A percentile compares a stretch with the other conserved stretches of the same genome.
Evolutionary conservation across 2,888 invertebrate species (phyloP).

Genomic region (Liodrosophila aerea): DNA sequence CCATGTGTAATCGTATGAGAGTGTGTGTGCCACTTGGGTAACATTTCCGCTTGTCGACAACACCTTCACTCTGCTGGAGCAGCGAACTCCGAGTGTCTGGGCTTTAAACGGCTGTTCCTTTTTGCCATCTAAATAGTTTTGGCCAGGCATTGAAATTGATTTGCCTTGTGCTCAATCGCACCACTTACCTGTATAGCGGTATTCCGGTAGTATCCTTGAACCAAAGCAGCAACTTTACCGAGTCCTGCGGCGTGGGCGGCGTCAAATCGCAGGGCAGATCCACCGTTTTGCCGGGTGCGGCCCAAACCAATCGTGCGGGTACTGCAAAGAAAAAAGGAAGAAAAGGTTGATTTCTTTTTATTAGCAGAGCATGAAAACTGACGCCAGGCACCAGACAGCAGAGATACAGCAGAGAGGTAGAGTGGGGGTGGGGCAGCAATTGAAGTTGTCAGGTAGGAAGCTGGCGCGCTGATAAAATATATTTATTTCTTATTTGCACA

Average conservation of each 20-base stretch:
- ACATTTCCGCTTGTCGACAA: constrained; percentile 46
- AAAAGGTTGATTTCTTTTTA: constrained; percentile 13
- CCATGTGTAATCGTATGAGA: constrained; percentile 17
- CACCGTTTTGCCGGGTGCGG: constrained; percentile 89
- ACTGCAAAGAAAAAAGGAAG: constrained; percentile 83
- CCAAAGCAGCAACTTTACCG: constrained; percentile 93
- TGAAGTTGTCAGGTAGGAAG: constrained; percentile 55
- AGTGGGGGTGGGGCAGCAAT: constrained; percentile 32
- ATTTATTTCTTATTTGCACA: constrained; percentile 77
- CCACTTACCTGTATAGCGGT: constrained; percentile 92
- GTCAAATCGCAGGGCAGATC: constrained; percentile 92
- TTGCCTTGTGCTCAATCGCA: constrained; percentile 19
- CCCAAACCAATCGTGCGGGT: constrained; percentile 88
- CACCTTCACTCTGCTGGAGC: constrained; percentile 6
- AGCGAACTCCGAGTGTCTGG: constrained; percentile 4
- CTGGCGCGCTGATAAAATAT: constrained; percentile 63
- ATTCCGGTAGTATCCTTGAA: constrained; percentile 93
- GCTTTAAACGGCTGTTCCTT: neutral
- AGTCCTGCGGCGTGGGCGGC: constrained; percentile 87
- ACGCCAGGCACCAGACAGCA: constrained; percentile 4
- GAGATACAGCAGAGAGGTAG: neutral
- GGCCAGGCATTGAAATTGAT: constrained; percentile 45
- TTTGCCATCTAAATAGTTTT: constrained; percentile 46
- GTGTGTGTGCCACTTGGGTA: constrained; percentile 41
- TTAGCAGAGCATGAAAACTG: constrained; percentile 13